Base-by-base conservation (phyloP, 2,888 invertebrate species). In the Apomyelois bistriatella region DNA sequence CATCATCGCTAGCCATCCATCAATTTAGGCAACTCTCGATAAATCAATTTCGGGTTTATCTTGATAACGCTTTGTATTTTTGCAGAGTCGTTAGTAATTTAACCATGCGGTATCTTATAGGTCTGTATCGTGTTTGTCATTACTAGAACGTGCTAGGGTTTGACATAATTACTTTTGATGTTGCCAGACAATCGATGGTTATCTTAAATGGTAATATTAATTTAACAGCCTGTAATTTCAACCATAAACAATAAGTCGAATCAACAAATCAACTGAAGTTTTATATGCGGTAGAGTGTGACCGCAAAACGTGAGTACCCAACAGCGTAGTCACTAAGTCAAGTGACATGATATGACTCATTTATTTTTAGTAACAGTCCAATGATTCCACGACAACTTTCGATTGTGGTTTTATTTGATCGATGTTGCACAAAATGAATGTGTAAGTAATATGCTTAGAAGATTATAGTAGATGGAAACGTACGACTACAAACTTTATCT, bases 241-340 rank as follows among this genome's bases (percentile, higher is more conserved):
- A 75, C 69, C 66, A 64, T 66, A 76, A 75, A 77, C 75, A 72
- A 74, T 70, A 67, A 64, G 56, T 65, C 59, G 65, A 67, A 74
- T 68, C 69, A 70, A 72, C 70, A 68, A 66, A 66, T 70, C 64
- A 61, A 59, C 55, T 61, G 62, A 59, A 62, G 53, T 64, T 61
- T 63, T 66, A 64, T 71, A 65, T 56, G 55, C 66, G 64, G 63
- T 64, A 57, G 53, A 57, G 54, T 62, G 62, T 64, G 72, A 76
- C 73, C 74, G 68, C 75, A 71, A 73, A 66, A 66, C 74, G 76
- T 74, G 74, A 74, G 68, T 58, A 68, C 65, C 65, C 64, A 66
- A 61, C 60, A 58, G 58, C 60, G 53, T 56, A 58, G 60, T 60
- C 62, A 53, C 56, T 56, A 61, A 53, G 53, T 16, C 53, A 43